These are phyloP conservation scores for Rapana venosa DNA, from an alignment of 2,888 invertebrate species.

Conservation along the genomic window DNA sequence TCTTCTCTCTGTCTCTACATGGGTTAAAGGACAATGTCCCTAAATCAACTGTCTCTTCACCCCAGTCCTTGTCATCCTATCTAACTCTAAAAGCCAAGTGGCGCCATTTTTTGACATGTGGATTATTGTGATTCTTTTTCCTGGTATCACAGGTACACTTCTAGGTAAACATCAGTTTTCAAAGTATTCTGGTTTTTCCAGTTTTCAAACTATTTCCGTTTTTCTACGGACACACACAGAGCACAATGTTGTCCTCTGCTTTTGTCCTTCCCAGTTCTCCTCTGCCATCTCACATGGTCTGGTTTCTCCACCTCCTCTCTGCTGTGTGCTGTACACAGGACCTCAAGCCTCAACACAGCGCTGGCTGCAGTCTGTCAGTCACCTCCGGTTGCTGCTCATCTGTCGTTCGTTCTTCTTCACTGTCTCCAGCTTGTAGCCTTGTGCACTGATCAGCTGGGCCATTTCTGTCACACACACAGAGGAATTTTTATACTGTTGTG, in stretches of 20 bases:
- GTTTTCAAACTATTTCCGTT: no score
- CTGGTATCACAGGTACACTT: no score
- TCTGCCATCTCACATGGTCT: neutral
- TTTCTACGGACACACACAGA: neutral
- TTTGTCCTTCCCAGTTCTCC: no score
- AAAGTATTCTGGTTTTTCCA: no score
- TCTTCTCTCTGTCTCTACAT: no score
- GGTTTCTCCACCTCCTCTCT: neutral
- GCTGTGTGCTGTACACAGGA: neutral
- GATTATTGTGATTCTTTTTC: no score
- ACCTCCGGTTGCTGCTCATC: constrained; percentile 38
- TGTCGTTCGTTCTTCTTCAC: constrained; percentile 62
- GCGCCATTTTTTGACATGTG: no score
- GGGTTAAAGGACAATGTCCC: no score
- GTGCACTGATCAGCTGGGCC: constrained; percentile 67
- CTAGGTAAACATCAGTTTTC: no score
- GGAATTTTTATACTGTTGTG: neutral
- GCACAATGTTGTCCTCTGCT: neutral
- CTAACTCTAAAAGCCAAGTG: no score
- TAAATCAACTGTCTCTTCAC: no score
- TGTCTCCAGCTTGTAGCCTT: constrained; percentile 66
- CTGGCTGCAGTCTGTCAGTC: neutral
- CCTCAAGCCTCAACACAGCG: neutral
- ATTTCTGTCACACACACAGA: constrained; percentile 61
- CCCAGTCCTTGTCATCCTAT: no score